Base-by-base conservation (phyloP, 1,140 invertebrate genomes). In the Pseudomyrmex dendroicus region DNA sequence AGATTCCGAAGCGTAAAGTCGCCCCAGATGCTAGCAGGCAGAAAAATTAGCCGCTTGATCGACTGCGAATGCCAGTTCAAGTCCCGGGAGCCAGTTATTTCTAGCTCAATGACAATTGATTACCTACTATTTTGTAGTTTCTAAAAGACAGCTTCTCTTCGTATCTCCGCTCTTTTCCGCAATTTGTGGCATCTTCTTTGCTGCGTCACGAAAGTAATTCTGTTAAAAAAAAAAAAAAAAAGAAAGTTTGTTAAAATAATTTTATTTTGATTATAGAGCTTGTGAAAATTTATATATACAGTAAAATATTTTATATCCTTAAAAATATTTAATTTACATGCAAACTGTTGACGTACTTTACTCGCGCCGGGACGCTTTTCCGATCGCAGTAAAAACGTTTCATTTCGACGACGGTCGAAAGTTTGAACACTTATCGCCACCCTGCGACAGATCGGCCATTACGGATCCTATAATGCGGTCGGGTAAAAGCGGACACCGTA, bases 41-140 rank as follows among this genome's bases (percentile, higher is more conserved):
- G 50, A 52, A 52, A 82, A 84, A 84, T 80, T 84, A 84, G 10
- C 8, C 56, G 48, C 57, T 3, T 35, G 76, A 84, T 61, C 44
- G 76, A 25, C 0, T 48, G 25, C 35, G 8, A 82, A 54, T 22
- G n/a, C 46, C 3, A 73, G 9, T 22, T 12, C 25, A 25, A 25
- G 25, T 25, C 17, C 15, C 48, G 13, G 10, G 22, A 25, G 17
- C 2, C 8, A 68, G 48, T 78, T 57, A 70, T 68, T 46, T 67
- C 17, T 22, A 44, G 63, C 8, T 46, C 17, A 1, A 54, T 20
- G 9, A 78, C 35, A 67, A 68, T 59, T 35, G 25, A 46, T 10
- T 35, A 35, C 35, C 35, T 13, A 20, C 64, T 74, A 72, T 67
- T 54, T 50, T 70, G 17, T 61, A n/a, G 48, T 46, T 74, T 46